phyloP scores from a whole-genome alignment of 2,888 invertebrate genomes.

The Apoda limacodes region DNA sequence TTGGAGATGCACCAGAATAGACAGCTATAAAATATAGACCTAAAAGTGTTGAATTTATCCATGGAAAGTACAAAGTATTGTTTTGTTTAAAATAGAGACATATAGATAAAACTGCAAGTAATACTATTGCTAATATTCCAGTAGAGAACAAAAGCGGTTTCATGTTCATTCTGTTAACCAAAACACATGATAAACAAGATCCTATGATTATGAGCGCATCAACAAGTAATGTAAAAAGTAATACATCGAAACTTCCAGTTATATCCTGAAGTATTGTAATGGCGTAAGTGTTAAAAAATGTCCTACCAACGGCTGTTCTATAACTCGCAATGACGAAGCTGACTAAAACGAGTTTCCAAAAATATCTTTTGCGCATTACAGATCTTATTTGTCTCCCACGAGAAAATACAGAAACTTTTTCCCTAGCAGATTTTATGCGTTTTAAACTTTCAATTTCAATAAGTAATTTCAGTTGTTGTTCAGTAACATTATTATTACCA shows the following conservation, averaged over 20 bases:
- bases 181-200: slow-evolving; percentile 11
- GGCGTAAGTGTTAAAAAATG: slow-evolving; percentile 17
- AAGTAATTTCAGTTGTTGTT: slow-evolving; percentile 15
- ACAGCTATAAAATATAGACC: slow-evolving; percentile 21
- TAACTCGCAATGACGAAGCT: slow-evolving; percentile 12
- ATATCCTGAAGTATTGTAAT: slow-evolving; percentile 20
- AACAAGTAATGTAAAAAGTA: slow-evolving; percentile 16
- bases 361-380: slow-evolving; percentile 13
- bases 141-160: slow-evolving; percentile 14
- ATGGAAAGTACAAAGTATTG: slow-evolving; percentile 8
- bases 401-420: slow-evolving; percentile 1
- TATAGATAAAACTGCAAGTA: slow-evolving; percentile 11
- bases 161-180: slow-evolving; percentile 16
- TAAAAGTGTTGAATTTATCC: slow-evolving; percentile 19
- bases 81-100: slow-evolving; percentile 15
- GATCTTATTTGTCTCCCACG: slow-evolving; percentile 6
- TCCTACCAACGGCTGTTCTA: slow-evolving; percentile 15
- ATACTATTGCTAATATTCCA: slow-evolving; percentile 14
- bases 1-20: slow-evolving; percentile 23
- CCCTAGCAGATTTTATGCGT: slow-evolving; percentile 3
- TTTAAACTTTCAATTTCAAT: slow-evolving; percentile 10
- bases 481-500: slow-evolving; percentile 7
- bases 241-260: slow-evolving; percentile 15
- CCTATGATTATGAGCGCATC: slow-evolving; percentile 18
- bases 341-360: slow-evolving; percentile 14